Conservation (phyloP, 2,888 invertebrate species). For the Antheraea yamamai region DNA sequence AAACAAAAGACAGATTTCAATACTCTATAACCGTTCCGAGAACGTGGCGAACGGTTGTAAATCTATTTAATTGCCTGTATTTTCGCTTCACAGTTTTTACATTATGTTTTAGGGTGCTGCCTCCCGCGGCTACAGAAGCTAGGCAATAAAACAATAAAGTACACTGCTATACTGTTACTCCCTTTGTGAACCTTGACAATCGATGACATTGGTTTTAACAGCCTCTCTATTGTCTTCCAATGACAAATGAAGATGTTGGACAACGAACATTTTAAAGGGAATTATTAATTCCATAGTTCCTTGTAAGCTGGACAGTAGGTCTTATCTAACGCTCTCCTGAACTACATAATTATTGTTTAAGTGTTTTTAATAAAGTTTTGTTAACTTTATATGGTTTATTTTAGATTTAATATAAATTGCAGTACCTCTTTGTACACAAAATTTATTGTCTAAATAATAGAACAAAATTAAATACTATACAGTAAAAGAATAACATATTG, state of each 20-base stretch:
- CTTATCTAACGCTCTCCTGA: not conserved
- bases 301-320: conserved; percentile 7
- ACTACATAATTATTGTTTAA: not conserved
- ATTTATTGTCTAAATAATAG: no score
- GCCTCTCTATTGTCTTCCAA: conserved; percentile 60
- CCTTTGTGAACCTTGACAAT: conserved; percentile 59
- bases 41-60: conserved; percentile 69
- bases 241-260: conserved; percentile 70
- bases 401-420: no score
- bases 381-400: no score
- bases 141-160: conserved; percentile 76
- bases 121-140: conserved; percentile 77
- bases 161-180: conserved; percentile 67
- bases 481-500: no score
- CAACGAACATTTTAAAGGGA: conserved; percentile 40
- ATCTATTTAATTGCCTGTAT: conserved; percentile 75
- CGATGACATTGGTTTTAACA: conserved; percentile 62
- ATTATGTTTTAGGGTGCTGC: conserved; percentile 68
- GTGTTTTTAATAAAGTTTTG: not conserved
- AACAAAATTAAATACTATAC: no score
- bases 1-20: conserved; percentile 40
- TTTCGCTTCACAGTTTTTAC: conserved; percentile 57
- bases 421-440: no score
- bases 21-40: conserved; percentile 57
- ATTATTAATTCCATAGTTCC: conserved; percentile 8